These are phyloP conservation scores for Rhyacichthys aspro DNA, from an alignment of 2,797 vertebrate genomes.

Conservation along the genomic window DNA sequence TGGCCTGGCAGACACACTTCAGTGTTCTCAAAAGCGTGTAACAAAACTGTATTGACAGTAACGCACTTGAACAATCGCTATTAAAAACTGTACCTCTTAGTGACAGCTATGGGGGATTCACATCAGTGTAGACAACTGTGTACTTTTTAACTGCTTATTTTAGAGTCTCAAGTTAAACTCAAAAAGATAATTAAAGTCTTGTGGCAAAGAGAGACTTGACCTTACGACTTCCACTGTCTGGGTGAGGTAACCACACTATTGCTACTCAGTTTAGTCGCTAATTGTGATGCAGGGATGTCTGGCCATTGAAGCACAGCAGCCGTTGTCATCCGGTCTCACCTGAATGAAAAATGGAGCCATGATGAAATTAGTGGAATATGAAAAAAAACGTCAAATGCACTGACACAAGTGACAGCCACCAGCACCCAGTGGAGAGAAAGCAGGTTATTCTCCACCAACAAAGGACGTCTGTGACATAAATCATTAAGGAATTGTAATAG, in stretches of 20 bases:
- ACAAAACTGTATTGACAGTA: too few species aligned
- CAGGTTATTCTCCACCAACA: background rate
- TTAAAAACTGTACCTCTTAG: too few species aligned
- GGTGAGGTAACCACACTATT: background rate
- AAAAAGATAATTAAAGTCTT: background rate
- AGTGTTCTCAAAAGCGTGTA: too few species aligned
- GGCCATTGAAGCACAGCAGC: conserved; percentile 16
- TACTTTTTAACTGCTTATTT: background rate
- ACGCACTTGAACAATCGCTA: background rate
- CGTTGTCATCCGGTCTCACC: conserved; percentile 20
- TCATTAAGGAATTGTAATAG: background rate
- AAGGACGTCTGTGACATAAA: background rate
- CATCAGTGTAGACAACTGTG: background rate
- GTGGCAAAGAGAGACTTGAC: background rate
- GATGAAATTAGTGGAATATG: conserved; percentile 38
- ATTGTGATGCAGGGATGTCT: conserved; percentile 48
- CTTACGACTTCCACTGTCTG: background rate
- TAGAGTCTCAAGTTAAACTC: background rate
- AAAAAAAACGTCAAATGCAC: conserved; percentile 30
- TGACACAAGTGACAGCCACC: conserved; percentile 38
- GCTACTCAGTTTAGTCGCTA: conserved; percentile 1
- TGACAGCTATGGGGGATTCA: too few species aligned
- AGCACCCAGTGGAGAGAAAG: conserved; percentile 18
- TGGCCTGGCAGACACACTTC: too few species aligned
- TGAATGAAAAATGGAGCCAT: conserved; percentile 24